Evolutionary conservation across 1,140 invertebrate genomes (phyloP), one percentile per base, ranked within the genome.

Genomic region (Nasonia giraulti): DNA sequence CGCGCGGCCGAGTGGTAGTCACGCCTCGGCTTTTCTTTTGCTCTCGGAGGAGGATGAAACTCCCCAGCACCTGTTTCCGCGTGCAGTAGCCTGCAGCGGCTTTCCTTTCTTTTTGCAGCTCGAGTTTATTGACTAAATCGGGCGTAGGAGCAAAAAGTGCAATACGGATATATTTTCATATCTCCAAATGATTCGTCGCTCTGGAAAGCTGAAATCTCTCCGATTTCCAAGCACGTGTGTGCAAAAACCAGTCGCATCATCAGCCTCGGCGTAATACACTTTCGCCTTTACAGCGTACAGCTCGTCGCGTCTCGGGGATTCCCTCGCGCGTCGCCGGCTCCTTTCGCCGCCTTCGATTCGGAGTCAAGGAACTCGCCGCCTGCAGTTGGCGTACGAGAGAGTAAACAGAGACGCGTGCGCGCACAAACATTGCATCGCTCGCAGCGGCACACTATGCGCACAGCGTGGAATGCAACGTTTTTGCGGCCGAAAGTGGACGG

Each of bases 381-480:
- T 50, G 47, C 69, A 80, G 80, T 20, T 17, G 5, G 31, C 55
- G 55, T 62, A 62, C 80, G 69, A n/a, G 73, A 69, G 86, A 87
- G 87, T 89, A 88, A 89, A 89, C 88, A 89, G 87, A 88, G 82
- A 80, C 86, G 82, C 85, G 87, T 85, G 85, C 83, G 82, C 80
- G 20, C 75, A 14, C 66, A 71, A 71, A 71, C 27, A 62, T 55
- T 20, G 8, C 23, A 69, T 55, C 40, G 66, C n/a, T 14, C 23
- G 11, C 20, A 40, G 40, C 40, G 6, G 40, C 40, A 44, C 7
- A 37, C 33, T 27, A 37, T 44, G 40, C 40, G 40, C 40, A 44
- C 40, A 44, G n/a, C 68, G 50, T 12, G 31, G 37, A 75, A 75
- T 37, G 73, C 73, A 33, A 44, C 73, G 27, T 12, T 62, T 40